Percentiles rank a stretch among this genome's conserved stretches.
These are phyloP conservation scores for Falco cherrug DNA, from an alignment of 2,797 vertebrate genomes.

Conservation along the genomic window DNA sequence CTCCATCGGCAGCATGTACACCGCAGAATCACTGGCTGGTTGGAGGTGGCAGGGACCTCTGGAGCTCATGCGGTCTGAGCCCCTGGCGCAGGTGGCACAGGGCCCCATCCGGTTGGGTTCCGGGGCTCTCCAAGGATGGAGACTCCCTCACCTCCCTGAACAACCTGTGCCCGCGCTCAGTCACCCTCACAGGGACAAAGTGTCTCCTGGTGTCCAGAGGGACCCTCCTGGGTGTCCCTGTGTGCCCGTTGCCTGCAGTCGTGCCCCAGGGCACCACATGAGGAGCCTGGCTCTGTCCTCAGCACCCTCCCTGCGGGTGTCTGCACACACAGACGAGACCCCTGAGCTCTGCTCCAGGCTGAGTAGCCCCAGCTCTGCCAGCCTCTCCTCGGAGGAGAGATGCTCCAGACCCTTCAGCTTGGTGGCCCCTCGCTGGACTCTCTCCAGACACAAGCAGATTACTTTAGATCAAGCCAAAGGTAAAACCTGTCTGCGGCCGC, in stretches of 20 bases:
- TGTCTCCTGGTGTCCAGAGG: no score
- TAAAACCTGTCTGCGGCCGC: background rate
- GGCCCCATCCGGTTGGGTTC: rapidly evolving
- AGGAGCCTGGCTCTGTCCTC: background rate
- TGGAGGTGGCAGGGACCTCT: background rate
- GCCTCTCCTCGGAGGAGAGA: background rate
- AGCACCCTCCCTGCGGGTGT: no score
- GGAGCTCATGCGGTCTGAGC: background rate
- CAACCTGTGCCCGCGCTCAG: background rate
- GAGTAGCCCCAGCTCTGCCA: no score
- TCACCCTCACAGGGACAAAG: no score
- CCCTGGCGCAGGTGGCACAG: background rate
- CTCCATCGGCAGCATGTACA: background rate
- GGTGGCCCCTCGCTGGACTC: background rate
- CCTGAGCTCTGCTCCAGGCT: no score
- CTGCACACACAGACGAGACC: no score
- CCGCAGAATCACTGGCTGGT: no score
- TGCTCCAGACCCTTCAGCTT: background rate
- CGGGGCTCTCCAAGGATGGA: background rate
- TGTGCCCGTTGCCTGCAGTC: background rate
- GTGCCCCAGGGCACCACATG: background rate
- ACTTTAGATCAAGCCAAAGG: background rate
- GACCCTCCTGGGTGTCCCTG: background rate
- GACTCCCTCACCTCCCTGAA: background rate
- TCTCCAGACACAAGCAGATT: background rate